These are phyloP conservation scores for Pelobates fuscus DNA, from an alignment of 2,113 vertebrate species.

Conservation along the genomic window DNA sequence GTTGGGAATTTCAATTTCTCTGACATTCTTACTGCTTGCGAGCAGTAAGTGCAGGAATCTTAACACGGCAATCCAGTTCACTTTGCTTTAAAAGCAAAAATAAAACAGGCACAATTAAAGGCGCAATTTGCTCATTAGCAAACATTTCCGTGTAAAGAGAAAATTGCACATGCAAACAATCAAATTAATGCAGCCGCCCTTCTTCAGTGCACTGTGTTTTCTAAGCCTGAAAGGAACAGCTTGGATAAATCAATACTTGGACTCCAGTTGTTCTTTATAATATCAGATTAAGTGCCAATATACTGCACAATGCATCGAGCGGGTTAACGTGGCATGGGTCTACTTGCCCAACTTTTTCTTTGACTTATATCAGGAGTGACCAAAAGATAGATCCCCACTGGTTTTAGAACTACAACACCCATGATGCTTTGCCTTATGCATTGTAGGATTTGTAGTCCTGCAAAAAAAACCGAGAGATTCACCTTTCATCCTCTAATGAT, in stretches of 20 bases:
- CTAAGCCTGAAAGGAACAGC: background rate
- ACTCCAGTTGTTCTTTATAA: background rate
- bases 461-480: no score
- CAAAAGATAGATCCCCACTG: no score
- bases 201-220: background rate
- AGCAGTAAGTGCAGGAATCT: slow-evolving; percentile 23
- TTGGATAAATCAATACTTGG: background rate
- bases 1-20: background rate
- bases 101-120: slow-evolving; percentile 15
- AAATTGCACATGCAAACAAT: slow-evolving; percentile 11
- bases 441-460: no score
- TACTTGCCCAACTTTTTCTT: slow-evolving; percentile 2
- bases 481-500: no score
- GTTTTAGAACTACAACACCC: no score
- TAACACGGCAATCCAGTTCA: slow-evolving; percentile 8
- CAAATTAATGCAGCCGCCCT: background rate
- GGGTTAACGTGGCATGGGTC: background rate
- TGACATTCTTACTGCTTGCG: background rate
- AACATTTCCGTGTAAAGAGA: slow-evolving; percentile 8
- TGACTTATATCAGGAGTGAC: no score
- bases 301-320: background rate
- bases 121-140: slow-evolving; percentile 4
- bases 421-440: no score
- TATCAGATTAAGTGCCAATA: background rate
- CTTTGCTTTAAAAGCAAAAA: background rate